A percentile compares a stretch with the other conserved stretches of the same genome.
These are phyloP conservation scores for Agriotes lineatus DNA, from an alignment of 2,888 invertebrate genomes.

Conservation along the genomic window DNA sequence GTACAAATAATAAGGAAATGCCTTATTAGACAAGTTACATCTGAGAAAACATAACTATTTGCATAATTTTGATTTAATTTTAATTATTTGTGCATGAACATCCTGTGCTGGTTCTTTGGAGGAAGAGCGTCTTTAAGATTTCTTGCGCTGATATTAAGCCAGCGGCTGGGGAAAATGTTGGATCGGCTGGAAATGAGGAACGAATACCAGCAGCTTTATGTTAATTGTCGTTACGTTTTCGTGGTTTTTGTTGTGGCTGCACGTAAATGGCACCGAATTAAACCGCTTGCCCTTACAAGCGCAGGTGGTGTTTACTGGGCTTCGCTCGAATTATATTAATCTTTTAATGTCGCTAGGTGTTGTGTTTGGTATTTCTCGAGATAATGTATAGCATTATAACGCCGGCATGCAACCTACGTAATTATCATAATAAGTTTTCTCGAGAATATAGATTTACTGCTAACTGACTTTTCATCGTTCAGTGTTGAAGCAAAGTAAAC, in stretches of 20 bases:
- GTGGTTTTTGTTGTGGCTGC: no score
- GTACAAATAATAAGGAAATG: constrained; percentile 38
- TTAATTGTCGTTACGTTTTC: neutral
- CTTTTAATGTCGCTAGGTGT: neutral
- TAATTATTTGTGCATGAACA: constrained; percentile 48
- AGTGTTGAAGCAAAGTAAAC: no score
- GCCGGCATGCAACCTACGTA: neutral
- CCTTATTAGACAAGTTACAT: constrained; percentile 42
- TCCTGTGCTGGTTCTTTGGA: constrained; percentile 34
- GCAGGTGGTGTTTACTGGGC: neutral
- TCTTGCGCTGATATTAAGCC: constrained; percentile 15
- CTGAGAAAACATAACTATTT: constrained; percentile 42
- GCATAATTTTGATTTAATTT: constrained; percentile 48
- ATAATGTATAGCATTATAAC: neutral
- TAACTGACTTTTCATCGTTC: no score
- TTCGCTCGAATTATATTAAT: neutral
- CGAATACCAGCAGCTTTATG: constrained; percentile 1
- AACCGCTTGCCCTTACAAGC: neutral
- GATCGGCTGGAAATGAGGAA: constrained; percentile 10
- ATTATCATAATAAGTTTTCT: neutral
- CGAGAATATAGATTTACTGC: neutral
- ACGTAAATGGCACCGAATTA: no score
- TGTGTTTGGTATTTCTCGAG: neutral
- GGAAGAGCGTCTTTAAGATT: constrained; percentile 26
- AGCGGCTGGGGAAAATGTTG: constrained; percentile 18